Evolutionary conservation across 2,888 invertebrate genomes (phyloP).

Genomic region (Dysmachus trigonus): DNA sequence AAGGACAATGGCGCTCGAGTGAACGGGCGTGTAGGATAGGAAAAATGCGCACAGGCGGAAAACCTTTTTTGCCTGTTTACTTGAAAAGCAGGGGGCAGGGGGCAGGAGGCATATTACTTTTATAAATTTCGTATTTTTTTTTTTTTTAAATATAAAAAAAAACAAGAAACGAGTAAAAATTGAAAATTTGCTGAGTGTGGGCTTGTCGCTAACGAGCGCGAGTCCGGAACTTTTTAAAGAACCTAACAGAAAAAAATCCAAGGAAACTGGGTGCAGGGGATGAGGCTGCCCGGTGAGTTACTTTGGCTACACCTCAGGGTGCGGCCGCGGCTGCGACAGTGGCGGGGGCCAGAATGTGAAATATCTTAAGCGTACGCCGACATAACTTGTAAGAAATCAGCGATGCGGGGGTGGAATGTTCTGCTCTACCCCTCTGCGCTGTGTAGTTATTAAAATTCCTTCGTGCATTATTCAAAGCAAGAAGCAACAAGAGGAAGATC

Average conservation of each 20-base stretch:
- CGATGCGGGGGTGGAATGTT: neutral
- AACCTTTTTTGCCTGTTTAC: neutral
- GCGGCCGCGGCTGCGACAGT: too few relatives aligned
- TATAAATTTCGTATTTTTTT: neutral
- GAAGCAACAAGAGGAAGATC: constrained; percentile 2
- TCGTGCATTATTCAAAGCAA: neutral
- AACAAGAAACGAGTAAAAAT: neutral
- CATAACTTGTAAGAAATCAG: neutral
- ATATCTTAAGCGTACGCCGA: neutral
- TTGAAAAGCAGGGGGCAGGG: neutral
- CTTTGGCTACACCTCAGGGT: neutral
- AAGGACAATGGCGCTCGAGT: neutral
- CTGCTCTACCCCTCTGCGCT: neutral
- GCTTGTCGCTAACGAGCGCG: neutral
- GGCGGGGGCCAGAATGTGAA: neutral
- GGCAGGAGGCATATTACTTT: neutral
- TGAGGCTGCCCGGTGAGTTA: neutral
- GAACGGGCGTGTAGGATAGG: neutral
- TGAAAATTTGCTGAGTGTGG: neutral
- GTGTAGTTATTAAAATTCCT: constrained; percentile 30
- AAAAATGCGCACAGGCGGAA: neutral
- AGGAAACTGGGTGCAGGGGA: neutral
- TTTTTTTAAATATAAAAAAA: neutral
- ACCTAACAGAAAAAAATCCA: neutral
- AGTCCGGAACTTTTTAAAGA: neutral